These are phyloP conservation scores for Hydractinia symbiolongicarpus DNA, from an alignment of 30 jellyfish, hydroid and myxozoan genomes.

Conservation along the genomic window DNA sequence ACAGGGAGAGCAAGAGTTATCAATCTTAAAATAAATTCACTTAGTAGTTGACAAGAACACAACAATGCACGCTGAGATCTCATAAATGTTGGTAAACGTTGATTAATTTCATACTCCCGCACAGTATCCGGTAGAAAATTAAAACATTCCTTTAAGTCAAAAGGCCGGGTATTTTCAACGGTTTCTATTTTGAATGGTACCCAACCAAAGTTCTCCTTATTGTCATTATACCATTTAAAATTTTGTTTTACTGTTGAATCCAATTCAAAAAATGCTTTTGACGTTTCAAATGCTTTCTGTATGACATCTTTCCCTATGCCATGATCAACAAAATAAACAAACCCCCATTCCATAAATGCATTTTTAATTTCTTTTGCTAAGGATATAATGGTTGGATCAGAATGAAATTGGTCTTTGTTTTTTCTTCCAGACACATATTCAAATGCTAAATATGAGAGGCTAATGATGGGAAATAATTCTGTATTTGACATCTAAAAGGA, in stretches of 20 bases:
- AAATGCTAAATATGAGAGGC: conserved; percentile 9
- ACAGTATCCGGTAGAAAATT: neutral
- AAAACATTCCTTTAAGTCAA: conserved; percentile 36
- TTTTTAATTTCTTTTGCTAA: conserved; percentile 5
- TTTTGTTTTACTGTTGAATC: conserved; percentile 20
- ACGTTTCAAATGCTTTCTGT: neutral
- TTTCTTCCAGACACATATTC: neutral
- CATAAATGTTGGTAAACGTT: neutral
- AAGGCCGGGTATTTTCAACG: conserved; percentile 31
- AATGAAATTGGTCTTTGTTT: neutral
- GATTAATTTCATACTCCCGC: neutral
- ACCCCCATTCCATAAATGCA: conserved; percentile 36
- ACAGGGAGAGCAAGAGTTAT: neutral
- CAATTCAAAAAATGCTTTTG: conserved; percentile 25
- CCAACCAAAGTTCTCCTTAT: conserved; percentile 18
- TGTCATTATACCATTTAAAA: neutral
- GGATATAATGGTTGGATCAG: neutral
- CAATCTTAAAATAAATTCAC: neutral
- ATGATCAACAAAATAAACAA: conserved; percentile 27
- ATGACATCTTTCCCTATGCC: conserved; percentile 2
- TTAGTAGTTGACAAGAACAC: conserved; percentile 12
- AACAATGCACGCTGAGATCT: neutral
- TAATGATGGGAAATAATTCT: conserved; percentile 9
- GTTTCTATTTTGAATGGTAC: conserved; percentile 35
- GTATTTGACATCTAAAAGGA: too few relatives aligned